phyloP scores from a whole-genome alignment of 1,140 invertebrate species.

The Acromyrmex heyeri region DNA sequence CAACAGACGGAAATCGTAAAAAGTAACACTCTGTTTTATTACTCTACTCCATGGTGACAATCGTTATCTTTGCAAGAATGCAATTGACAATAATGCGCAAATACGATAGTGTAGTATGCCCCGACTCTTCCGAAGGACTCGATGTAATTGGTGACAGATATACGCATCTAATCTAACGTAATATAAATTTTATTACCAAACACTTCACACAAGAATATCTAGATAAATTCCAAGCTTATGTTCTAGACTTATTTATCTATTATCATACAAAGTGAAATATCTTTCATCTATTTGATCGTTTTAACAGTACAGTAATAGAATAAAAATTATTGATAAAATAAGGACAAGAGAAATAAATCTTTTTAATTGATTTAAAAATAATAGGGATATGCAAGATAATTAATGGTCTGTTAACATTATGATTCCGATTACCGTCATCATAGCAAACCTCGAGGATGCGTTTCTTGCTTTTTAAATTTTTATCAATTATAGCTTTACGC shows the following conservation, averaged over 20 bases:
- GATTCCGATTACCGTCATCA: neutral
- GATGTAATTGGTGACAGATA: neutral
- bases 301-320: neutral
- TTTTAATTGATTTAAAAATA: neutral
- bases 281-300: neutral
- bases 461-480: neutral
- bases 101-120: neutral
- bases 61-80: slow-evolving; percentile 47
- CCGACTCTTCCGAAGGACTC: neutral
- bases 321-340: neutral
- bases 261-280: neutral
- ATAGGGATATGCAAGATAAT: neutral
- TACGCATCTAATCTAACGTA: neutral
- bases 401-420: neutral
- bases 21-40: neutral
- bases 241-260: slow-evolving; percentile 9
- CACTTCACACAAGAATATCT: neutral
- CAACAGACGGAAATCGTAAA: neutral
- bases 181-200: slow-evolving; percentile 14
- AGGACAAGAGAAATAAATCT: neutral
- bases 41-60: neutral
- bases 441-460: neutral
- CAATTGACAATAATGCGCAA: slow-evolving; percentile 1
- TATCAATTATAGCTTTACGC: neutral
- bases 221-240: neutral